These are phyloP conservation scores for Venturia canescens DNA, from an alignment of 1,140 invertebrate genomes.

Conservation along the genomic window DNA sequence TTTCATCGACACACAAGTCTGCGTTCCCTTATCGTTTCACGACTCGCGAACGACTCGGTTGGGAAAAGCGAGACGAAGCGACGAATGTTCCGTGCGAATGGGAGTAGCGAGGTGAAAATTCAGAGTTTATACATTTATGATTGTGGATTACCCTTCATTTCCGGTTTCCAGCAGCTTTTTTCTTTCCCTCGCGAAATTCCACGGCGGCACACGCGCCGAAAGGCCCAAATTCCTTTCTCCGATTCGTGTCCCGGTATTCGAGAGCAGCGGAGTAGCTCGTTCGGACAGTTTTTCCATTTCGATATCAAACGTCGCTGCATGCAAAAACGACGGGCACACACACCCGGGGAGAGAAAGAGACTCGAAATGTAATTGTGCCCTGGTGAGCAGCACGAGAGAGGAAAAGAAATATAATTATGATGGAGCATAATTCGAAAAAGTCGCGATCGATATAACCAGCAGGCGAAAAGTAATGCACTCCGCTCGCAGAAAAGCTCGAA, in stretches of 20 bases:
- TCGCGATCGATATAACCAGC: too few relatives aligned
- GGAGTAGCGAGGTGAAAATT: constrained; percentile 16
- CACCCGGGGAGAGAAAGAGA: too few relatives aligned
- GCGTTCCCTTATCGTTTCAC: background rate
- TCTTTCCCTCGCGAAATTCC: constrained; percentile 1
- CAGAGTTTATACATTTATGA: background rate
- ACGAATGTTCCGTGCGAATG: background rate
- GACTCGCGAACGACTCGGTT: too few relatives aligned
- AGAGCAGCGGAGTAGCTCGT: background rate
- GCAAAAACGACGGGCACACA: background rate
- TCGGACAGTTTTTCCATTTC: constrained; percentile 35
- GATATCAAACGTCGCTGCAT: background rate
- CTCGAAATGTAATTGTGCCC: too few relatives aligned
- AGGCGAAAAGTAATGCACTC: background rate
- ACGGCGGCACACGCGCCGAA: background rate
- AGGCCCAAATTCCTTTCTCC: background rate
- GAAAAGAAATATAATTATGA: too few relatives aligned
- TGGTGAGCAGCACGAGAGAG: too few relatives aligned
- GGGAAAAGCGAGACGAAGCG: background rate
- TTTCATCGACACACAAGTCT: background rate
- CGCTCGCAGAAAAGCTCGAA: background rate
- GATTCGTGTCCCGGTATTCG: background rate
- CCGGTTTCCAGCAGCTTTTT: constrained; percentile 24
- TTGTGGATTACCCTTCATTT: background rate
- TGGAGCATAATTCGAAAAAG: too few relatives aligned